Conservation (phyloP, 2,797 vertebrate species). For the Bradypodion ventrale region DNA sequence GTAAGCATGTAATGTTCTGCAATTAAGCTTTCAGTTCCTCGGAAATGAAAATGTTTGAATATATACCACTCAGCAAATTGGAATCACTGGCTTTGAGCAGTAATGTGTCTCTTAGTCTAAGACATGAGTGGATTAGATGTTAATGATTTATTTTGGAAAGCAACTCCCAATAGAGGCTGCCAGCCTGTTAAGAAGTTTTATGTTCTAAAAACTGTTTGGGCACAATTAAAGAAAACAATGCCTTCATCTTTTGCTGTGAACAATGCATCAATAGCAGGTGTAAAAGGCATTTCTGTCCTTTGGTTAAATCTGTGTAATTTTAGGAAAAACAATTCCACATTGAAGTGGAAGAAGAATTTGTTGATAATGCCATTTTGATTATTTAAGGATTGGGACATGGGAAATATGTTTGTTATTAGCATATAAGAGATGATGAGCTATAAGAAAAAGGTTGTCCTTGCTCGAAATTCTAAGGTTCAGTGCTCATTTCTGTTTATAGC, state of each 20-base stretch:
- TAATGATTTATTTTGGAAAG: neutral
- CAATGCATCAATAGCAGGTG: neutral
- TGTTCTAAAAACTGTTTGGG: neutral
- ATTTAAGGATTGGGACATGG: neutral
- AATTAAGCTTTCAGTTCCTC: slow-evolving; percentile 7
- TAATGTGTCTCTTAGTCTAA: neutral
- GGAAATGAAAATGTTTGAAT: neutral
- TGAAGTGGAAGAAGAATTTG: neutral
- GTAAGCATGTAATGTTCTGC: neutral
- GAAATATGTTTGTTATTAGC: neutral
- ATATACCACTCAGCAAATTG: neutral
- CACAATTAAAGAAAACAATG: no score
- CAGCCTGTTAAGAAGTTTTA: neutral
- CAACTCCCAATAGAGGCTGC: neutral
- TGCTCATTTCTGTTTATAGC: no score
- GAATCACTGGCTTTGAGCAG: neutral
- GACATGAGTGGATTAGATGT: no score
- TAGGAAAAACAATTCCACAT: neutral
- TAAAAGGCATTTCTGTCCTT: neutral
- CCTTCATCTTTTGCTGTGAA: neutral
- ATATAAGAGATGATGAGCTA: neutral
- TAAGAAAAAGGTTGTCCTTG: no score
- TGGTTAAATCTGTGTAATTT: neutral
- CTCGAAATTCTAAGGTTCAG: no score
- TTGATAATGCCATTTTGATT: neutral